Conservation (phyloP, 2,888 invertebrate species). For the Latrodectus elegans region DNA sequence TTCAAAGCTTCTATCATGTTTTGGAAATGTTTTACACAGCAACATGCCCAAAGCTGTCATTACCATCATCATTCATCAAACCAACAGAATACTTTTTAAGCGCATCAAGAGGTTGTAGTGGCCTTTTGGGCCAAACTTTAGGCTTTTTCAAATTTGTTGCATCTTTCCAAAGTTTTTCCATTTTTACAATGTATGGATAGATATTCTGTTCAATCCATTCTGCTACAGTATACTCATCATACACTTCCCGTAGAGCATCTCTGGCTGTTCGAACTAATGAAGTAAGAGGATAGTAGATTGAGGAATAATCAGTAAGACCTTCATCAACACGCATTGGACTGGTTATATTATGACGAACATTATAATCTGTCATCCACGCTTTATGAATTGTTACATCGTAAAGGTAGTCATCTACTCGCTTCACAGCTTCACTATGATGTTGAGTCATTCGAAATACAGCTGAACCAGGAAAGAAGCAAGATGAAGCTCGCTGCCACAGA, state of each 20-base stretch:
- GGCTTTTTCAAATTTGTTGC: constrained; percentile 69
- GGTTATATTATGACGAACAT: constrained; percentile 71
- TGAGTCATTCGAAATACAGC: constrained; percentile 75
- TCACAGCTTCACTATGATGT: constrained; percentile 70
- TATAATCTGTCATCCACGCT: constrained; percentile 72
- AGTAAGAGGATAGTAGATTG: constrained; percentile 69
- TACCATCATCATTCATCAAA: constrained; percentile 31
- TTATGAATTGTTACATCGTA: constrained; percentile 72
- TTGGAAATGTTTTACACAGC: neutral
- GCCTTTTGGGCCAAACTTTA: constrained; percentile 71
- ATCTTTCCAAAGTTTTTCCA: constrained; percentile 71
- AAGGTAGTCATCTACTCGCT: constrained; percentile 71
- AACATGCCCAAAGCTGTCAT: constrained; percentile 42
- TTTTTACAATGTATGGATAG: constrained; percentile 70
- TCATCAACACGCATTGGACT: constrained; percentile 73
- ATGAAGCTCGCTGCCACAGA: constrained; percentile 80
- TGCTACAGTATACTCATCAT: constrained; percentile 73
- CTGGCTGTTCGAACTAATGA: constrained; percentile 75
- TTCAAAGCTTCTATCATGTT: neutral
- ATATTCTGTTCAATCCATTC: constrained; percentile 73
- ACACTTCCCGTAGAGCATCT: constrained; percentile 78
- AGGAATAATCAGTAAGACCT: constrained; percentile 71
- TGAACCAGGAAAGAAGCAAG: constrained; percentile 82
- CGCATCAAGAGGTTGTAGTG: constrained; percentile 67
- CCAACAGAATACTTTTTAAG: constrained; percentile 69